Evolutionary conservation across 2,888 invertebrate species (phyloP).

Genomic region (Nesidiocoris tenuis): DNA sequence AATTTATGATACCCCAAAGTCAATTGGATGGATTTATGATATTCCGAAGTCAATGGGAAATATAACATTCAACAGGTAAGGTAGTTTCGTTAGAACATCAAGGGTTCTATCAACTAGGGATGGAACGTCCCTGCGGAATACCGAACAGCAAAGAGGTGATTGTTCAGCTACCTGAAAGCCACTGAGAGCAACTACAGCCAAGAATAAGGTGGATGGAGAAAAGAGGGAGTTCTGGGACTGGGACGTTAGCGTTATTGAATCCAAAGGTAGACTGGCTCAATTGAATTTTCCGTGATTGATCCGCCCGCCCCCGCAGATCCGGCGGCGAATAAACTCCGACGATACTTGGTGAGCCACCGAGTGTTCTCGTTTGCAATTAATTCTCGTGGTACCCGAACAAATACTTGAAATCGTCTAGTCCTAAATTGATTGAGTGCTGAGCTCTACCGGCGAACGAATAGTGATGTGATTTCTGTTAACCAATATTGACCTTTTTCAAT

Average conservation of each 20-base stretch:
- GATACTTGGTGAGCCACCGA: background rate
- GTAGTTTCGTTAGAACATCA: too few species aligned
- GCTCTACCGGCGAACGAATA: too few species aligned
- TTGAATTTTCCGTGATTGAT: conserved; percentile 32
- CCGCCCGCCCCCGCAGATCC: background rate
- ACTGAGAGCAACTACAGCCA: background rate
- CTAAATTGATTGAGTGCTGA: too few species aligned
- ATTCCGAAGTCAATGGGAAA: too few species aligned
- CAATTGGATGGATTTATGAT: too few species aligned
- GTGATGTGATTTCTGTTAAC: too few species aligned
- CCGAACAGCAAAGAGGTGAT: background rate
- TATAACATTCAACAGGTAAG: too few species aligned
- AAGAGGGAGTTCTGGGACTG: background rate
- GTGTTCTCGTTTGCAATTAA: background rate
- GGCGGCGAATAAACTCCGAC: conserved; percentile 20
- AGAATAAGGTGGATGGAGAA: background rate
- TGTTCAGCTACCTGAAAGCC: background rate
- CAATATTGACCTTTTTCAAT: too few species aligned
- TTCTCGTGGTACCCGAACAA: background rate
- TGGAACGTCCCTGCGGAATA: too few species aligned
- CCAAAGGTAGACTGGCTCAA: conserved; percentile 17
- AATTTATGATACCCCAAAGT: too few species aligned
- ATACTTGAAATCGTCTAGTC: too few species aligned
- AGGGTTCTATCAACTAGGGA: too few species aligned
- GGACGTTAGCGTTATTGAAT: conserved; percentile 14